Base-by-base conservation (phyloP, 2,888 invertebrate species). In the Lordiphosa andalusiaca region DNA sequence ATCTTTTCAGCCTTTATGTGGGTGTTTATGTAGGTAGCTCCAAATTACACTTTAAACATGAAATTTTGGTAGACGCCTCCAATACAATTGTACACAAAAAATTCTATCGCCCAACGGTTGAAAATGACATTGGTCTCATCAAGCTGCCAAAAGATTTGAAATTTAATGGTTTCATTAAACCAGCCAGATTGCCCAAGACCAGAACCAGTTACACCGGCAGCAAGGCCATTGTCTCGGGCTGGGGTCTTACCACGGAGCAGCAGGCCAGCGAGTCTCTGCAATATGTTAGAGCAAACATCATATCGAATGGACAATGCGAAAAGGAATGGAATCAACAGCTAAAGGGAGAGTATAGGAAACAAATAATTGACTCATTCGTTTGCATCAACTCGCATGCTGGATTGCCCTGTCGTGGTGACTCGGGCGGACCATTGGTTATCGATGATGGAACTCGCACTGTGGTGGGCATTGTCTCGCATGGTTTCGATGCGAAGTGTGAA, bases 381-480 rank as follows among this genome's bases (percentile, higher is more conserved):
- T 77, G 76, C 53, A 62, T 73, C 7, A 40, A 66, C 36, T 52
- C 84, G 4, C 42, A 9, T 0, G 12, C 2, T 0, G 84, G 84
- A 1, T 13, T 73, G 33, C 78, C 84, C 0, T 77, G 76, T 41
- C 38, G 9, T 1, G 76, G 76, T 1, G 76, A 77, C 9, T 77
- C 84, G 2, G 76, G 76, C 0, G 71, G 76, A 1, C 84, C 76
- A 0, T 33, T 77, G 5, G 61, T 84, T 0, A 47, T 77, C 2
- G 35, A 25, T 9, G 74, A 73, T 48, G 53, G 49, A n/a, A 50
- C 63, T 0, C 21, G 6, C 5, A 73, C 70, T 3, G 1, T 84
- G 3, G 67, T 76, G n/a, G 76, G 76, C 0, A 33, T 76, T n/a
- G 73, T 76, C 1, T 84, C 76, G 0, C 84, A 81, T 21, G 76